Base-by-base conservation (phyloP, 2,113 vertebrate species). In the Etia nguti region DNA sequence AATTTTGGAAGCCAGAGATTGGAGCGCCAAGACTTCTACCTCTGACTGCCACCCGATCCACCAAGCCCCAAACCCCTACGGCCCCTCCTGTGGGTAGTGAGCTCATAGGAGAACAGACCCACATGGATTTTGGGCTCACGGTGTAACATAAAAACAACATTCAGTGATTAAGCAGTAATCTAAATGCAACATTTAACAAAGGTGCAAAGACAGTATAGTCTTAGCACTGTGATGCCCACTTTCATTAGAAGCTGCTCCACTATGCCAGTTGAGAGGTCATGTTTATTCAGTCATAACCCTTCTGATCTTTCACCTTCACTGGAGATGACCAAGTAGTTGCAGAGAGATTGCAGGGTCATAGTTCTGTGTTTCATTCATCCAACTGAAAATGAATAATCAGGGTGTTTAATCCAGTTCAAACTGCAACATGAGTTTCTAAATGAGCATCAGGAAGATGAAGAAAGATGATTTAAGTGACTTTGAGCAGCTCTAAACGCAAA, bases 331-430 rank as follows among this genome's bases (percentile, higher is more conserved):
- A 34, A 60, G 57, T 81, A 50, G 70, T 82, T 89, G 89, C 80
- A 54, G 80, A 93, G 43, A 86, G 92, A 92, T 52, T 54, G 89
- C 97, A 0, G 97, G 96, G 62, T 97, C 95, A 1, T 98, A 98
- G 43, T 1, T 38, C 4, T 94, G 88, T 16, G 97, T 95, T 88
- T 97, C 96, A 86, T 97, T 98, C 97, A 97, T 97, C 97, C 97
- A 98, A 41, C 97, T 98, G 92, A n/a, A 60, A 82, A 59, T 70
- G 46, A 59, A 89, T 5, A 38, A 34, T 36, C 24, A 31, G 12
- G 13, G 4, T 50, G 2, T 55, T 79, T 38, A 34, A 65, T 36
- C 31, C 3, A 29, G 26, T 60, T 60, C 57, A 60, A 60, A 60
- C 29, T 60, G 57, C 26, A 60, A 60, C 57, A 18, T 0, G 57